Evolutionary conservation across 2,797 vertebrate species (phyloP), one percentile per base, ranked within the genome.

Genomic region (Betta splendens): DNA sequence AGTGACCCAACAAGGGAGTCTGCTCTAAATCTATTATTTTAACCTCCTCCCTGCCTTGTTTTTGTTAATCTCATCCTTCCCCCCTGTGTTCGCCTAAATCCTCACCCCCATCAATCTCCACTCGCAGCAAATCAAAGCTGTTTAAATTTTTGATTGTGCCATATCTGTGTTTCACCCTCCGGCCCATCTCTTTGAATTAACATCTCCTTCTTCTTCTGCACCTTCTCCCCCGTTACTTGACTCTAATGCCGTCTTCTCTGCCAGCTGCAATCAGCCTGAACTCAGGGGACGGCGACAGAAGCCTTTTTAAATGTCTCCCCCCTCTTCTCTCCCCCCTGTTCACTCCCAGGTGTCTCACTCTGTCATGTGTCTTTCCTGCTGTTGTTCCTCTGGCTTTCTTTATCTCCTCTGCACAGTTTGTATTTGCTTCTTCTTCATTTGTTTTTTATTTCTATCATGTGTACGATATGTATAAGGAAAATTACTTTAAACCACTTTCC

Each of bases 241-340:
- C 42, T 54, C 40, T 12, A 39, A 52, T 35, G 60, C 42, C 6
- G 38, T 64, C n/a, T 69, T 51, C 11, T 60, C 64, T 58, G 59
- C 33, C 49, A 55, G 26, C 28, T 23, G 52, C 46, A 72, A 62
- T 77, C 52, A 28, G 44, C 22, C 29, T 1, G 2, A 56, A 48
- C 37, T 35, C 43, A 13, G 16, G 33, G 50, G 31, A 64, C 61
- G 37, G 67, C 50, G 55, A 69, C 22, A 44, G 45, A 70, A 62
- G 56, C 37, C 22, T 62, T 54, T 54, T 55, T 52, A 18, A 51
- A 63, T 54, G 50, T 11, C 10, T 18, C 43, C 37, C 21, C 44
- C 54, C 28, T 49, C 35, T 32, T 20, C 8, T 61, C 22, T 10
- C 46, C 49, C 42, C 29, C 46, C 23, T 17, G 12, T 59, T 60